Conservation (phyloP, 2,888 invertebrate species). For the Rugalucina vietnamica region DNA sequence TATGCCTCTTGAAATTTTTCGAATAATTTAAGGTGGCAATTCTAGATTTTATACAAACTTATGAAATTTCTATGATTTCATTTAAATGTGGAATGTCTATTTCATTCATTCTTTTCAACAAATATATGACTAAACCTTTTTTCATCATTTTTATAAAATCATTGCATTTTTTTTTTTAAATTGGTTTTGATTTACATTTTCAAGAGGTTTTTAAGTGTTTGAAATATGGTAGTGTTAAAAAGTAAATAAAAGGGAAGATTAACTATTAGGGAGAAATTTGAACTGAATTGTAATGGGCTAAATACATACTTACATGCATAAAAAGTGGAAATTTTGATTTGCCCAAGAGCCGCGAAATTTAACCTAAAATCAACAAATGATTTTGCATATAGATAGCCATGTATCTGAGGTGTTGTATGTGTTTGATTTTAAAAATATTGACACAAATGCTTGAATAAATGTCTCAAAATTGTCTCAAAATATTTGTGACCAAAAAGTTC, state of each 20-base stretch:
- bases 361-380: conserved; percentile 1
- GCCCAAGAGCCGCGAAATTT: not conserved
- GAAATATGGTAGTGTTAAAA: not conserved
- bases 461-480: not conserved
- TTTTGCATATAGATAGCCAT: not conserved
- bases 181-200: not conserved
- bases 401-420: not conserved
- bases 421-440: conserved; percentile 1
- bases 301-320: not conserved
- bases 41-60: no score
- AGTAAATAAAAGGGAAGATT: not conserved
- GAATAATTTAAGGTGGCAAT: not conserved
- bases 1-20: not conserved
- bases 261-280: not conserved
- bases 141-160: not conserved
- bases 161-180: not conserved
- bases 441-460: no score
- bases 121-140: not conserved
- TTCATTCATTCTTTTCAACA: not conserved
- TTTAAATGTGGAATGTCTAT: not conserved
- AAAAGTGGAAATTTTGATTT: not conserved
- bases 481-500: not conserved
- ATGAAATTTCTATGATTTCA: not conserved
- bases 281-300: not conserved
- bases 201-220: not conserved